Percentiles rank a stretch among this genome's conserved stretches.
Evolutionary conservation across 2,888 invertebrate genomes (phyloP).

Genomic region (Phrixothrix hirtus): DNA sequence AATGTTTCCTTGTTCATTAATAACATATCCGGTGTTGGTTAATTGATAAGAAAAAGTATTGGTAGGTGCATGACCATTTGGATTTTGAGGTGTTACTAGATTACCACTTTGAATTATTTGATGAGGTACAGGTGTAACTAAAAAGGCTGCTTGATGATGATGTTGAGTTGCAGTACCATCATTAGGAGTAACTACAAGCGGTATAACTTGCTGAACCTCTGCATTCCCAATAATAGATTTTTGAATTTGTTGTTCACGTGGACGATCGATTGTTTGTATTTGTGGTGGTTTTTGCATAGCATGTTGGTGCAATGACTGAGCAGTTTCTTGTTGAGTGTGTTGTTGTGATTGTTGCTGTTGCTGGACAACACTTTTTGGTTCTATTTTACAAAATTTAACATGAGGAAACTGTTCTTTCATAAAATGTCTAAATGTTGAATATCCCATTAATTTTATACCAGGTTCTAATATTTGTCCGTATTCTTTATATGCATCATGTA

Average conservation of each 20-base stretch:
- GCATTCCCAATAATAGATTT: slow-evolving; percentile 63
- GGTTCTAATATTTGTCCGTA: slow-evolving; percentile 72
- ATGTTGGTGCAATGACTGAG: slow-evolving; percentile 53
- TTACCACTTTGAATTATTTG: slow-evolving; percentile 62
- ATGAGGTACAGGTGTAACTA: slow-evolving; percentile 68
- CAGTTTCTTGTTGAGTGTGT: slow-evolving; percentile 52
- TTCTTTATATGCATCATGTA: slow-evolving; percentile 75
- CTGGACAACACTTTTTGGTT: slow-evolving; percentile 61
- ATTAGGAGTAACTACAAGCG: slow-evolving; percentile 63
- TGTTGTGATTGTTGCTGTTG: slow-evolving; percentile 57
- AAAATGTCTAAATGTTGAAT: slow-evolving; percentile 78
- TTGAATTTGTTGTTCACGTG: slow-evolving; percentile 56
- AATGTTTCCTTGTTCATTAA: slow-evolving; percentile 56
- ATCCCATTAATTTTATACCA: slow-evolving; percentile 76
- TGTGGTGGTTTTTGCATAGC: slow-evolving; percentile 39
- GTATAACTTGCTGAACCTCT: slow-evolving; percentile 65
- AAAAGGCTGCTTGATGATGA: slow-evolving; percentile 65
- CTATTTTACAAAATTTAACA: slow-evolving; percentile 68
- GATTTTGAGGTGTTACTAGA: slow-evolving; percentile 50
- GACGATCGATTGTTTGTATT: slow-evolving; percentile 58
- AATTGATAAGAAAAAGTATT: slow-evolving; percentile 56
- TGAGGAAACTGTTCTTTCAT: slow-evolving; percentile 82
- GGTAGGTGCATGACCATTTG: slow-evolving; percentile 48
- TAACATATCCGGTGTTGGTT: slow-evolving; percentile 55
- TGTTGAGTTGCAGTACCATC: slow-evolving; percentile 46